Evolutionary conservation across 2,113 vertebrate species (phyloP).

Genomic region (Platysternon megacephalum): DNA sequence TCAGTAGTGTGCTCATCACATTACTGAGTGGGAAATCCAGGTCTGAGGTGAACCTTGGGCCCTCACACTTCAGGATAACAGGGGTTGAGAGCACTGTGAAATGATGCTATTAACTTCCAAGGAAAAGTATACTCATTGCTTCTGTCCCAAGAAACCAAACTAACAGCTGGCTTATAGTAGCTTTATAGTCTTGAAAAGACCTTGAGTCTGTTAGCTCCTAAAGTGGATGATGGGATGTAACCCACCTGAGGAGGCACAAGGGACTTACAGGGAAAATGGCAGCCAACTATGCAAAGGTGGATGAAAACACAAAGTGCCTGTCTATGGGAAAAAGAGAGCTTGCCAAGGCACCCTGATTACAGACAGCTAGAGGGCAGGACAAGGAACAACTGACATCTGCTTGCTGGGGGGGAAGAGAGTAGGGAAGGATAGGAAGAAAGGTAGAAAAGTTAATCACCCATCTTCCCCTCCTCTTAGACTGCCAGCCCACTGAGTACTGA

Average conservation of each 20-base stretch:
- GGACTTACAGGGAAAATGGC: background rate
- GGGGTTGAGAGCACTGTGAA: background rate
- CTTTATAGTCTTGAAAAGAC: background rate
- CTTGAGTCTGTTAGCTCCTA: background rate
- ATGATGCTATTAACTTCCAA: background rate
- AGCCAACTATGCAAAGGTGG: background rate
- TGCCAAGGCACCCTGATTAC: background rate
- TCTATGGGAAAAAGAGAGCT: background rate
- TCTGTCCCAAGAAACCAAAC: background rate
- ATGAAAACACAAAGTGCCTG: background rate
- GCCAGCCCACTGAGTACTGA: background rate
- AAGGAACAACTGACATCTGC: background rate
- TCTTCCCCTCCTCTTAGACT: background rate
- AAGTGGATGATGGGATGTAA: accelerated
- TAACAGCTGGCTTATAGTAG: background rate
- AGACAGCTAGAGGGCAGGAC: background rate
- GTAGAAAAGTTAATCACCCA: background rate
- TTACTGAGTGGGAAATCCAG: background rate
- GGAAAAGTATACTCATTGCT: background rate
- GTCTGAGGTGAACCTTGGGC: background rate
- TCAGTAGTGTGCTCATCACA: background rate
- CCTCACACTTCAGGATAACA: background rate
- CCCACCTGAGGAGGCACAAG: background rate
- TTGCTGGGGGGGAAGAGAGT: background rate
- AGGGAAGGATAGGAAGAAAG: background rate